Evolutionary conservation across 2,797 vertebrate species (phyloP).

Genomic region (Oreochromis mossambicus): DNA sequence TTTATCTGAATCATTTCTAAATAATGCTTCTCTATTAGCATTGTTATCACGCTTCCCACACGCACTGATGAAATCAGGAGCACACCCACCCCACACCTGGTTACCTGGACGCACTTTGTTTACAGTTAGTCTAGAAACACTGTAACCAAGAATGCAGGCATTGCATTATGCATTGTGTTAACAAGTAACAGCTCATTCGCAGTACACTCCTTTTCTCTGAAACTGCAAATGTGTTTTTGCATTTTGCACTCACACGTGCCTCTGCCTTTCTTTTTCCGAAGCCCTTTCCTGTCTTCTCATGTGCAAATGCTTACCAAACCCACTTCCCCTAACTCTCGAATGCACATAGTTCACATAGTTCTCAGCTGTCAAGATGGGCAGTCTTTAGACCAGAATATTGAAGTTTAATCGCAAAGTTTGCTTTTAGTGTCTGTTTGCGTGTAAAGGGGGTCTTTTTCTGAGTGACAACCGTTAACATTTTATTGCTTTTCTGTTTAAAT

Average conservation of each 20-base stretch:
- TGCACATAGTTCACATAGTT: background rate
- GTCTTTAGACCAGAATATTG: background rate
- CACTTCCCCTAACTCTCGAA: constrained; percentile 22
- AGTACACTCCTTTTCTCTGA: background rate
- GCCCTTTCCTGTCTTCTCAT: constrained; percentile 14
- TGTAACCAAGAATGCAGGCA: background rate
- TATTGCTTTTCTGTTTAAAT: background rate
- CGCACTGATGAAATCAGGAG: background rate
- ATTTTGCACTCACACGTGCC: background rate
- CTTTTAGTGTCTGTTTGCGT: background rate
- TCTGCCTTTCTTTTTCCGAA: background rate
- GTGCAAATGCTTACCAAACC: background rate
- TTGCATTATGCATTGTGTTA: background rate
- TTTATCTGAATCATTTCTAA: background rate
- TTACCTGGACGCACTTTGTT: constrained; percentile 39
- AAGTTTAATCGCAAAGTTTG: background rate
- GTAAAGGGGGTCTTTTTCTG: background rate
- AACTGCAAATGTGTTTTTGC: background rate
- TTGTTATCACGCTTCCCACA: background rate
- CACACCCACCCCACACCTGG: constrained; percentile 3
- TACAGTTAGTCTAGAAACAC: constrained; percentile 6
- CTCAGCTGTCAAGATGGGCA: background rate
- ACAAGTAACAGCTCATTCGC: background rate
- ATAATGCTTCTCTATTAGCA: background rate
- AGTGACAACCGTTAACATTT: background rate